phyloP scores from a whole-genome alignment of 2,888 invertebrate genomes.

The Idaea straminata region DNA sequence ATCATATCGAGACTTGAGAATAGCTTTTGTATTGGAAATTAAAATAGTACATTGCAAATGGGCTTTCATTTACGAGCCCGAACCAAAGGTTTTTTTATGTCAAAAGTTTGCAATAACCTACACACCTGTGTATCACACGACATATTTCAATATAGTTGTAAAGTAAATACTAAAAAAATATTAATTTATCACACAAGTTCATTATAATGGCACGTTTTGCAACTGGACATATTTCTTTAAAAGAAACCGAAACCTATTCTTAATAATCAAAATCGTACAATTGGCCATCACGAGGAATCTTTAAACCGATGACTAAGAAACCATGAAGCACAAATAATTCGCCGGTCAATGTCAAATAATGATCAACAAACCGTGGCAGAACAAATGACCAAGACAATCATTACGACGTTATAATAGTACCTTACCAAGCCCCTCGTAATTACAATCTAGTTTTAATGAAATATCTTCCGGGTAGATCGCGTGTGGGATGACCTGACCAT shows the following conservation, averaged over 20 bases:
- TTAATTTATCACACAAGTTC: no score
- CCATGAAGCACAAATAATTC: slow-evolving; percentile 35
- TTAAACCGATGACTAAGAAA: slow-evolving; percentile 21
- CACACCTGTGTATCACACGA: no score
- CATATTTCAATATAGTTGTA: no score
- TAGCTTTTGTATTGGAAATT: slow-evolving; percentile 2
- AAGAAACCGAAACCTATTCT: no score
- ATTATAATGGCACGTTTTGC: no score
- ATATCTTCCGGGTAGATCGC: slow-evolving; percentile 49
- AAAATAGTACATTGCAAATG: no score
- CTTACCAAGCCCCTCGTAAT: slow-evolving; percentile 27
- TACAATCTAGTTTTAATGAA: slow-evolving; percentile 41
- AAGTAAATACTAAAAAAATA: no score
- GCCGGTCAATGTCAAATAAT: slow-evolving; percentile 42
- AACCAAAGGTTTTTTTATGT: no score
- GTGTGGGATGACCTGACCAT: slow-evolving; percentile 49
- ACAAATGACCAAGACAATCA: slow-evolving; percentile 31
- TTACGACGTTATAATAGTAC: slow-evolving; percentile 20
- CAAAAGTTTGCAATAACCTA: no score
- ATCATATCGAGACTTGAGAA: slow-evolving; percentile 2
- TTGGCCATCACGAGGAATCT: neutral
- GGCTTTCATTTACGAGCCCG: no score
- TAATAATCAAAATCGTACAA: neutral
- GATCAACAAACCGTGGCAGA: slow-evolving; percentile 35
- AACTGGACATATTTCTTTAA: no score